Evolutionary conservation across 2,888 invertebrate genomes (phyloP).

Genomic region (Epirrhoe tristata): DNA sequence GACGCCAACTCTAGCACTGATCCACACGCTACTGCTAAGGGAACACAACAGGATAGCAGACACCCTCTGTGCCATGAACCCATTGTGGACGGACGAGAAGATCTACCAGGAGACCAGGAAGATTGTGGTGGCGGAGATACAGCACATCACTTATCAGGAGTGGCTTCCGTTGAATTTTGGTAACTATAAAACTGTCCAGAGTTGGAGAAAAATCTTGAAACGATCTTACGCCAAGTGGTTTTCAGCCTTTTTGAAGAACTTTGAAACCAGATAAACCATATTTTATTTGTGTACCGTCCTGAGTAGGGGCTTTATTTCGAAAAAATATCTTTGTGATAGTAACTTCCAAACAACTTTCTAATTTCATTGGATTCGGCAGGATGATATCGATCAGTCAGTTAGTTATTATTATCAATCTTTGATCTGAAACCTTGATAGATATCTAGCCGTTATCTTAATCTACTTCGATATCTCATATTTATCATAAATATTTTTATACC

Average conservation of each 20-base stretch:
- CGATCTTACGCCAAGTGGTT: too few relatives aligned
- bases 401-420: neutral
- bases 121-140: conserved; percentile 84
- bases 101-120: conserved; percentile 84
- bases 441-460: neutral
- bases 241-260: too few relatives aligned
- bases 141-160: conserved; percentile 86
- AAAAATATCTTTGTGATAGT: too few relatives aligned
- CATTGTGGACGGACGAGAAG: conserved; percentile 84
- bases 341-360: too few relatives aligned
- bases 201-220: too few relatives aligned
- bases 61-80: conserved; percentile 80
- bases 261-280: too few relatives aligned
- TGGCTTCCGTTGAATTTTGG: conserved; percentile 85
- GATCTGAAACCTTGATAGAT: neutral
- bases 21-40: conserved; percentile 81
- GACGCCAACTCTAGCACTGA: conserved; percentile 80
- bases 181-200: too few relatives aligned
- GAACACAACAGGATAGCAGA: conserved; percentile 85
- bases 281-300: too few relatives aligned
- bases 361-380: too few relatives aligned
- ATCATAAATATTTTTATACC: neutral
- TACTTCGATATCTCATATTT: neutral
- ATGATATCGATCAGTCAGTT: too few relatives aligned
- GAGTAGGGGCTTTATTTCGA: too few relatives aligned